phyloP scores from a whole-genome alignment of 2,797 vertebrate genomes.

The Cynopterus sphinx region DNA sequence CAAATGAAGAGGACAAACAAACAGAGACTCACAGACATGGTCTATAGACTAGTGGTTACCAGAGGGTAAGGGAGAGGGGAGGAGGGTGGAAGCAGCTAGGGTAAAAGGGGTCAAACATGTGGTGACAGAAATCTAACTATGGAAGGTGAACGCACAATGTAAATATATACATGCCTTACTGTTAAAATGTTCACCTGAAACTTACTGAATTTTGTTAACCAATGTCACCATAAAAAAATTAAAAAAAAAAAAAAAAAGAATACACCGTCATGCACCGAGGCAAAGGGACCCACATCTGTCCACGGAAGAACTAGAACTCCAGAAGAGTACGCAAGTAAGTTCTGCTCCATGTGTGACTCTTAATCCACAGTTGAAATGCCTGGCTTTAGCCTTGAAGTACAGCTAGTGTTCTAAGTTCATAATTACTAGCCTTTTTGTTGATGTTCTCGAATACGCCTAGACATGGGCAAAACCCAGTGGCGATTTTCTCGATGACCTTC shows the following conservation, averaged over 20 bases:
- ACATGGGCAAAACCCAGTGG: not conserved
- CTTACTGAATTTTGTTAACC: too few species aligned
- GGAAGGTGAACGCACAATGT: too few species aligned
- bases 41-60: too few species aligned
- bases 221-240: too few species aligned
- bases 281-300: not conserved
- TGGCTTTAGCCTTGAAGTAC: not conserved
- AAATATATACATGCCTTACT: too few species aligned
- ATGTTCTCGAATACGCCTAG: not conserved
- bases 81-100: too few species aligned
- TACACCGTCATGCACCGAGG: not conserved
- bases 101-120: too few species aligned
- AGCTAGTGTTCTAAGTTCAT: constrained; percentile 4
- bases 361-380: not conserved
- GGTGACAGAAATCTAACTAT: too few species aligned
- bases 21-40: too few species aligned
- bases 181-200: too few species aligned
- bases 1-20: too few species aligned
- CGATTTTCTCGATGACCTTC: not conserved
- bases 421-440: not conserved
- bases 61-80: too few species aligned
- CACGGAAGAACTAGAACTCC: not conserved
- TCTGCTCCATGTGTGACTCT: not conserved
- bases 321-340: not conserved
- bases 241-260: not conserved